Evolutionary conservation across 2,113 vertebrate genomes (phyloP).

Genomic region (Malurus cyaneus): DNA sequence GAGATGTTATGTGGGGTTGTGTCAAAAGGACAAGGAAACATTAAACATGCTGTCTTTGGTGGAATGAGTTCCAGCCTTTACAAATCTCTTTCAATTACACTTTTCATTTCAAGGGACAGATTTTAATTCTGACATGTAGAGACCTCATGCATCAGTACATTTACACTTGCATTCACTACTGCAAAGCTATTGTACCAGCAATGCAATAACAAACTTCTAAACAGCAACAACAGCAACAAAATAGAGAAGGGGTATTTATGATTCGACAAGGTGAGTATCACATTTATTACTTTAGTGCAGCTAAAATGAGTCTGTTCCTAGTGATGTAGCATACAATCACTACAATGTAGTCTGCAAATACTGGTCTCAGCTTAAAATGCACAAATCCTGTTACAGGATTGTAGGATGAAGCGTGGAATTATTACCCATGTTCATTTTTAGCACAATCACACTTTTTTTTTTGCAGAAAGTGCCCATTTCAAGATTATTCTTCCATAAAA

Average conservation of each 20-base stretch:
- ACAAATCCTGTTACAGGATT: not conserved
- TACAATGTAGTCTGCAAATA: not conserved
- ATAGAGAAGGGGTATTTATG: not conserved
- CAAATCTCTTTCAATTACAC: not conserved
- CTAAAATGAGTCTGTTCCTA: not conserved
- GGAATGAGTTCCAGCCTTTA: not conserved
- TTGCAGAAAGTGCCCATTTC: not conserved
- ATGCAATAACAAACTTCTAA: not conserved
- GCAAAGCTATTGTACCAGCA: accelerated
- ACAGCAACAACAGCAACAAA: not conserved
- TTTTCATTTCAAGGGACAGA: not conserved
- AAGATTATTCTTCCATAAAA: not conserved
- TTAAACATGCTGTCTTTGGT: not conserved
- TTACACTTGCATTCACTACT: not conserved
- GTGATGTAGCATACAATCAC: not conserved
- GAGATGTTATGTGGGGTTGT: not conserved
- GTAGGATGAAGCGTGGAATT: not conserved
- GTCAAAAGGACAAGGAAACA: slow-evolving; percentile 7
- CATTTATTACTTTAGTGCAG: not conserved
- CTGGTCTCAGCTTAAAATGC: not conserved
- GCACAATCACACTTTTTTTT: not conserved
- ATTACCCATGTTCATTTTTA: not conserved
- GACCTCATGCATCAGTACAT: not conserved
- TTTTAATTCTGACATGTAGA: not conserved
- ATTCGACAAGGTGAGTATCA: not conserved